Percentiles rank a stretch among this genome's conserved stretches.
phyloP scores from a whole-genome alignment of 2,888 invertebrate genomes.

The Cheilosia soror region DNA sequence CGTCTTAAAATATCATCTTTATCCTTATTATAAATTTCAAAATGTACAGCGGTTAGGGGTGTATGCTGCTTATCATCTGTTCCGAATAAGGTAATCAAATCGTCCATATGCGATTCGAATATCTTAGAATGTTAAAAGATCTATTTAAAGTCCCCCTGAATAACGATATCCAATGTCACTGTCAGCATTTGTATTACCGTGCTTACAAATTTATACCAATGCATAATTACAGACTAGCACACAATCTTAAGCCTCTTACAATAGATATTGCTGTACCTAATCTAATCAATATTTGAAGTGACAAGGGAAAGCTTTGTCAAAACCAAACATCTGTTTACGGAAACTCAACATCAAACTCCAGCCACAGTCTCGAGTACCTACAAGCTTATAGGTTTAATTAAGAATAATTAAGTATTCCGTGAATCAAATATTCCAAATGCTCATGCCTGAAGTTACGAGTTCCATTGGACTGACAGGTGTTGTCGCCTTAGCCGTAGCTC shows the following conservation, averaged over 20 bases:
- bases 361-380: not conserved
- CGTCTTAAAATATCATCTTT: no score
- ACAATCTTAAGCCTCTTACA: constrained; percentile 2
- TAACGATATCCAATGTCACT: not conserved
- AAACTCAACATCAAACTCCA: not conserved
- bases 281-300: constrained; percentile 23
- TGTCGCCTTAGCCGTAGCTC: not conserved
- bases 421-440: constrained; percentile 28
- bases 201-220: not conserved
- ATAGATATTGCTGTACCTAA: not conserved
- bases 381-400: constrained; percentile 47
- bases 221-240: not conserved
- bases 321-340: not conserved
- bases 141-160: no score
- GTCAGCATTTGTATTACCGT: not conserved
- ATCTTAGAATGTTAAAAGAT: no score
- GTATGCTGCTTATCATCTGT: no score
- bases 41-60: no score
- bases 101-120: no score
- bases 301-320: not conserved
- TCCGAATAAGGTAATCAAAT: no score
- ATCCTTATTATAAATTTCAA: no score
- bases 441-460: constrained; percentile 9
- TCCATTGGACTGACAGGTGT: constrained; percentile 48
- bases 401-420: constrained; percentile 23